Evolutionary conservation across 2,888 invertebrate species (phyloP), one percentile per base, ranked within the genome.

Genomic region (Nycteola revayana): DNA sequence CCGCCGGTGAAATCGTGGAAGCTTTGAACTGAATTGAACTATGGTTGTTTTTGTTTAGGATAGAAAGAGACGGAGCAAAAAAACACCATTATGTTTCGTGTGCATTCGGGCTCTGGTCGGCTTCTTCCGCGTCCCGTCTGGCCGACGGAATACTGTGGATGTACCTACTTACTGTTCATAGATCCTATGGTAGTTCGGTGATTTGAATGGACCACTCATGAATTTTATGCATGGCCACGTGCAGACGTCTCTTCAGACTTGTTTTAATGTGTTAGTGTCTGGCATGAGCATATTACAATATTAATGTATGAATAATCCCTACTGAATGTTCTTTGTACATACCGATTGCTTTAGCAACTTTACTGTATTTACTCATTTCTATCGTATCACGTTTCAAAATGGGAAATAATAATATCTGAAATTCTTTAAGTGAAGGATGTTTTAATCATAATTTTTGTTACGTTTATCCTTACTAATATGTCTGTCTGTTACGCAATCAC

Each of bases 71-170:
- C 51, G 42, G 71, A 66, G 54, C 49, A 69, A 75, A 79, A 80
- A 80, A 75, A 25, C 73, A 75, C 77, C 77, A 77, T 76, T 66
- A 74, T 66, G 7, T 21, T 21, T 21, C 21, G 21, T 21, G 7
- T 21, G 21, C 68, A 68, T 78, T 87, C 87, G 87, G 76, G 31
- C 42, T 46, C 49, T 57, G 54, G n/a, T 84, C 87, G 87, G 75
- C 47, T 47, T 36, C 50, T 72, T 75, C 70, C 84, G 85, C 67
- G 42, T 51, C 51, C 42, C 61, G 74, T 59, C 65, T 65, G 60
- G 48, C 49, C 44, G 72, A 45, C 56, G 60, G 69, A 33, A 60
- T 64, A 61, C 36, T 59, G 51, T 73, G 75, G 74, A 70, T 51
- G 45, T 21, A 42, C 42, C 32, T 32, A 33, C 40, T 36, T 34